Evolutionary conservation across 2,888 invertebrate species (phyloP), one percentile per base, ranked within the genome.

Genomic region (Fabriciana adippe): DNA sequence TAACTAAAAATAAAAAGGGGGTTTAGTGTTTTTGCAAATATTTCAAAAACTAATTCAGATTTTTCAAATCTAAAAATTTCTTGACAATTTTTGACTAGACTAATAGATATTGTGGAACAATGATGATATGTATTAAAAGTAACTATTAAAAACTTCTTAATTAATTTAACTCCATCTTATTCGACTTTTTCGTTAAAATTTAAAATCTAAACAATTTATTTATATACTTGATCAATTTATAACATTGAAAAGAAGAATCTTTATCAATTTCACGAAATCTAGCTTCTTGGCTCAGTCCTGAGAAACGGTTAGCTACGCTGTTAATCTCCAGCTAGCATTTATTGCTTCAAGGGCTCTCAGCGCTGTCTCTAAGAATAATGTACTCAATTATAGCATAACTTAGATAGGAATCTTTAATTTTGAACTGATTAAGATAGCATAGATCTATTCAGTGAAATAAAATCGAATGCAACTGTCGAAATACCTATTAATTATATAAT

Each of bases 301-400:
- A 74, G 67, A 74, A 72, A 73, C 70, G 67, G 67, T 55, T 62
- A 68, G 71, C 69, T 69, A 59, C 64, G 68, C 65, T 71, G 73
- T 72, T 73, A 71, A 73, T 69, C 72, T 70, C 63, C 69, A 67
- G 56, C 67, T 66, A 73, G 71, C 74, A 70, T 71, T 74, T 73
- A 74, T 74, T 71, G 68, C 74, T 68, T 74, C 68, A 71, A 67
- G 68, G 68, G 69, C 73, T 66, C 66, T 68, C 70, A 59, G 59
- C 68, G 70, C 69, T 72, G 61, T 69, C 67, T 71, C 71, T 55
- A 71, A 67, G 73, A 72, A 68, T 71, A 72, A 74, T 74, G 73
- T 68, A 69, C 66, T 64, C 71, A 66, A 71, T 71, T 71, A 64
- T 66, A 67, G 66, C 71, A 67, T 63, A 67, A 69, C 68, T 63